These are phyloP conservation scores for Sciurus vulgaris DNA, from an alignment of 2,797 vertebrate species.

Conservation along the genomic window DNA sequence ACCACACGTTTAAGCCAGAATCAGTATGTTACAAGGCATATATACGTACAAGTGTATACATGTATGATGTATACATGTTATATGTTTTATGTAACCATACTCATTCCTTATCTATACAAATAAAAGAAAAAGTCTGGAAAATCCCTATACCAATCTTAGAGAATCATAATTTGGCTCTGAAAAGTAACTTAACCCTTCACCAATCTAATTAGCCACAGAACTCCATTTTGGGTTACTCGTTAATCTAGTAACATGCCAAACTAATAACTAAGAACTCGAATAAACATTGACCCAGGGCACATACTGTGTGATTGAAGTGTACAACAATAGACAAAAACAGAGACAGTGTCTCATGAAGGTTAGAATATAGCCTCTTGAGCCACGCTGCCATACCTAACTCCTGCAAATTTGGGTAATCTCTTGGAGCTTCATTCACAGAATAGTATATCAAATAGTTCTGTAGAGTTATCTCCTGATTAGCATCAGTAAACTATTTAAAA, in stretches of 20 bases:
- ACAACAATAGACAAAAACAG: background rate
- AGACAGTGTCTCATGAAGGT: background rate
- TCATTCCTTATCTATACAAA: background rate
- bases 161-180: conserved; percentile 8
- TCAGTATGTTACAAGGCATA: background rate
- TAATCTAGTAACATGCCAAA: background rate
- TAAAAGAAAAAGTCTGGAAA: conserved; percentile 4
- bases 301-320: background rate
- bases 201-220: conserved; percentile 9
- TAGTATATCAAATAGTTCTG: too few relatives aligned
- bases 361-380: background rate
- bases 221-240: background rate
- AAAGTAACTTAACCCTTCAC: conserved; percentile 24
- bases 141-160: background rate
- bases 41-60: background rate
- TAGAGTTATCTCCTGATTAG: background rate
- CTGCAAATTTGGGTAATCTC: background rate
- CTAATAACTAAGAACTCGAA: conserved; percentile 5
- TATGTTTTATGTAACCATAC: background rate
- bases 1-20: background rate
- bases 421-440: background rate
- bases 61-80: background rate
- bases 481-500: background rate
- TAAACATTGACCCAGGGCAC: background rate
- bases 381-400: too few relatives aligned